Conservation (phyloP, 2,888 invertebrate species). For the Euspilapteryx auroguttella region DNA sequence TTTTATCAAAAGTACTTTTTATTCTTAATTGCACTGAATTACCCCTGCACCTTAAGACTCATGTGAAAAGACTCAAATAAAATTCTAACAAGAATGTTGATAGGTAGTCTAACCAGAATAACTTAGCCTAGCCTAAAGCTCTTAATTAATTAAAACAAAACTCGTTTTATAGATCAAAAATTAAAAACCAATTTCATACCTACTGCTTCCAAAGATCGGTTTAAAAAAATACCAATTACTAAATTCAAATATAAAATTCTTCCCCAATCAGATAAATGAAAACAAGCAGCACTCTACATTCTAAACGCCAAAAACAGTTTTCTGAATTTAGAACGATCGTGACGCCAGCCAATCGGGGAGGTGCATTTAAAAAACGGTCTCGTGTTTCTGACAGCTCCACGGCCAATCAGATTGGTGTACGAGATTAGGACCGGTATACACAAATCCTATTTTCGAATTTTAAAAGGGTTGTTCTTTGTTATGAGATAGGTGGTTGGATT, state of each 20-base stretch:
- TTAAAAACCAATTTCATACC: slow-evolving; percentile 9
- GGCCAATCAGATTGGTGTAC: slow-evolving; percentile 46
- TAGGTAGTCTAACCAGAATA: no score
- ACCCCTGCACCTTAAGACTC: no score
- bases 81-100: no score
- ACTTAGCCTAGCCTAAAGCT: no score
- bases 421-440: slow-evolving; percentile 31
- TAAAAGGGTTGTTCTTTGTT: slow-evolving; percentile 21
- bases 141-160: slow-evolving; percentile 3
- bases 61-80: no score
- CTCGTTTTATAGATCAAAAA: slow-evolving; percentile 6
- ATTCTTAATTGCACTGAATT: no score
- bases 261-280: slow-evolving; percentile 21
- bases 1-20: no score
- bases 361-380: slow-evolving; percentile 41
- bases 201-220: background rate
- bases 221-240: slow-evolving; percentile 17
- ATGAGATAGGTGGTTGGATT: no score
- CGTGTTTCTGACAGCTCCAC: slow-evolving; percentile 47
- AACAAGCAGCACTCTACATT: slow-evolving; percentile 14
- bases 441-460: slow-evolving; percentile 37
- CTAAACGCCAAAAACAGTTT: slow-evolving; percentile 20
- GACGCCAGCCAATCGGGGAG: slow-evolving; percentile 33
- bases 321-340: slow-evolving; percentile 26
- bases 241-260: slow-evolving; percentile 21